Evolutionary conservation across 2,888 invertebrate genomes (phyloP).

Genomic region (Incurvaria masculella): DNA sequence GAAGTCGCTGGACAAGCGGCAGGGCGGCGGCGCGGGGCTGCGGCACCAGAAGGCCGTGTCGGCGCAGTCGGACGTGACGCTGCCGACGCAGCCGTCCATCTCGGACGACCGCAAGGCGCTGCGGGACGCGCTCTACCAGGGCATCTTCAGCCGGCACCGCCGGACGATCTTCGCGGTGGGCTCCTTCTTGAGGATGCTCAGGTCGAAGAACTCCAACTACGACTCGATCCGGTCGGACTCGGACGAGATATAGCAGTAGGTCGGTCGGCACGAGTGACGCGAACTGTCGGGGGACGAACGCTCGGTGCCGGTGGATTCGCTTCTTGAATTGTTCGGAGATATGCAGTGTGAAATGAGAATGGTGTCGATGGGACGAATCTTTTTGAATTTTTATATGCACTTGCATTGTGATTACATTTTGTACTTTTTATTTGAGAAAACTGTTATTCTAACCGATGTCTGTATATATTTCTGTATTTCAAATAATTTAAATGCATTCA

Average conservation of each 20-base stretch:
- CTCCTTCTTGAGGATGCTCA: slow-evolving; percentile 70
- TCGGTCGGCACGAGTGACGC: neutral
- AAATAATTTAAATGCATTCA: too few relatives aligned
- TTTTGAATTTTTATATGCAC: neutral
- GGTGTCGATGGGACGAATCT: neutral
- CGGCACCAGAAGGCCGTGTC: slow-evolving; percentile 60
- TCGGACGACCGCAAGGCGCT: slow-evolving; percentile 65
- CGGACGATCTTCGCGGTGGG: slow-evolving; percentile 74
- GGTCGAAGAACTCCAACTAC: slow-evolving; percentile 72
- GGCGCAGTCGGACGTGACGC: slow-evolving; percentile 58
- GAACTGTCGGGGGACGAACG: neutral
- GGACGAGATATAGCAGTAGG: slow-evolving; percentile 47
- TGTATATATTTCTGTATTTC: too few relatives aligned
- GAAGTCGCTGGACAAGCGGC: slow-evolving; percentile 51
- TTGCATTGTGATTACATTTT: neutral
- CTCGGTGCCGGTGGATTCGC: neutral
- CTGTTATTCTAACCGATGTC: too few relatives aligned
- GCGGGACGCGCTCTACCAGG: slow-evolving; percentile 71
- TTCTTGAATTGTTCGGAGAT: neutral
- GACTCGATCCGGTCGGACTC: slow-evolving; percentile 67
- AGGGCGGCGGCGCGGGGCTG: slow-evolving; percentile 46
- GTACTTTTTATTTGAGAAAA: too few relatives aligned
- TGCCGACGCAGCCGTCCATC: slow-evolving; percentile 45
- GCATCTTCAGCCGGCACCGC: slow-evolving; percentile 73
- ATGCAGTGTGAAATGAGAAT: neutral